Percentiles rank a stretch among this genome's conserved stretches.
These are phyloP conservation scores for Nasonia giraulti DNA, from an alignment of 1,140 invertebrate species.

Conservation along the genomic window DNA sequence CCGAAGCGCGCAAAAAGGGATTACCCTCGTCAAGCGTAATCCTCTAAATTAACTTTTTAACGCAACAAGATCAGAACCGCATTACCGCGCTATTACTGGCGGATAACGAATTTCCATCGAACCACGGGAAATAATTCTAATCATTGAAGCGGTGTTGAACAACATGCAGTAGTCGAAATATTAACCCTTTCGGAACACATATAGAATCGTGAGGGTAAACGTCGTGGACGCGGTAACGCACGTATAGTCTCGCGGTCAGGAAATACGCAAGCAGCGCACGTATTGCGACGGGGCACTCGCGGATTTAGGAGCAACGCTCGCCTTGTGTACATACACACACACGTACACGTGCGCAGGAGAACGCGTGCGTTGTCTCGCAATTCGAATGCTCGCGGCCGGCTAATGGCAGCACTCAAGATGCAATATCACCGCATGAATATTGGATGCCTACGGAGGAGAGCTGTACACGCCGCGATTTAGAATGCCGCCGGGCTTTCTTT, in stretches of 20 bases:
- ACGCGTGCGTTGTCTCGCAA: constrained; percentile 8
- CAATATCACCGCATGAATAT: constrained; percentile 71
- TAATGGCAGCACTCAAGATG: constrained; percentile 72
- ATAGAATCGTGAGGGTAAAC: not conserved
- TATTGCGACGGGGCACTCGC: not conserved
- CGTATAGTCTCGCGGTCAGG: not conserved
- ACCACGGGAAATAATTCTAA: too few relatives aligned
- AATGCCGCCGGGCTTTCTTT: too few relatives aligned
- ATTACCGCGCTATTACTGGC: too few relatives aligned
- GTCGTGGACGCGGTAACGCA: not conserved
- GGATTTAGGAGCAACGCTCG: constrained; percentile 5
- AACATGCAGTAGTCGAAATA: too few relatives aligned
- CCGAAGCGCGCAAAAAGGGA: too few relatives aligned
- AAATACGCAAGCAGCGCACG: not conserved
- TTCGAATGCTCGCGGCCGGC: constrained; percentile 51
- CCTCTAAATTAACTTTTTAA: too few relatives aligned
- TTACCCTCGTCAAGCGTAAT: too few relatives aligned
- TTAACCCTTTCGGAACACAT: too few relatives aligned
- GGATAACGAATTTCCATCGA: too few relatives aligned
- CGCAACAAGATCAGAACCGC: too few relatives aligned
- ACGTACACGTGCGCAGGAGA: not conserved
- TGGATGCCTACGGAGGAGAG: constrained; percentile 56
- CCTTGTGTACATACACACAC: not conserved
- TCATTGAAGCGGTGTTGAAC: too few relatives aligned
- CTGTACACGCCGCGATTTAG: too few relatives aligned